Evolutionary conservation across 2,113 vertebrate genomes (phyloP), one percentile per base, ranked within the genome.

Genomic region (Trachemys scripta): DNA sequence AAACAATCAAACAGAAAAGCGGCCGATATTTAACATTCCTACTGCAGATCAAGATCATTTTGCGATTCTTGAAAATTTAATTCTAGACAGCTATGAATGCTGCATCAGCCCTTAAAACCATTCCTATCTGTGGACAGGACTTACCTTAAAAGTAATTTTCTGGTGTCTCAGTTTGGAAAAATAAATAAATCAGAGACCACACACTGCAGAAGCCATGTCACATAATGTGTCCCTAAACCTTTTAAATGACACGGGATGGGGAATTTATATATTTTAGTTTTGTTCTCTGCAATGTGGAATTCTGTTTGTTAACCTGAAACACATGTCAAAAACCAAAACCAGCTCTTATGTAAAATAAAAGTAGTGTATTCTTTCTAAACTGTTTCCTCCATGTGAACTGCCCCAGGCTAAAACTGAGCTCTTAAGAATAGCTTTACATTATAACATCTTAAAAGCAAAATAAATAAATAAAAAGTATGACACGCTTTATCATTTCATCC

Each of bases 351-450:
- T n/a, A 88, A 87, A 92, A 91, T 50, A 90, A 84, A 82, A 51
- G 90, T 59, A 54, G 57, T 6, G 31, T 57, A 78, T 91, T 92
- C 38, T 78, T 88, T 82, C 78, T 90, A 92, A 92, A 84, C 80
- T 75, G 31, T 29, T 90, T 80, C 80, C 45, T 91, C 84, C 82
- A 16, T 4, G 19, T 16, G 20, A 81, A 29, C 59, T 22, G 78
- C 80, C 85, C 84, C 25, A 4, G 56, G 91, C 51, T 42, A 31
- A 80, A 53, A 49, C 0, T 0, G 47, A 65, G 69, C n/a, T 89
- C 85, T 62, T 85, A 9, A 59, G 49, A 38, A n/a, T 0, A 69
- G 82, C 85, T 84, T 79, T 86, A 50, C 31, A 27, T 1, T 57
- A 51, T 25, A 90, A 76, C 31, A 76, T 65, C 29, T 79, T 10